Conservation (phyloP, 2,888 invertebrate species). For the Caenorhabditis macrosperma region DNA sequence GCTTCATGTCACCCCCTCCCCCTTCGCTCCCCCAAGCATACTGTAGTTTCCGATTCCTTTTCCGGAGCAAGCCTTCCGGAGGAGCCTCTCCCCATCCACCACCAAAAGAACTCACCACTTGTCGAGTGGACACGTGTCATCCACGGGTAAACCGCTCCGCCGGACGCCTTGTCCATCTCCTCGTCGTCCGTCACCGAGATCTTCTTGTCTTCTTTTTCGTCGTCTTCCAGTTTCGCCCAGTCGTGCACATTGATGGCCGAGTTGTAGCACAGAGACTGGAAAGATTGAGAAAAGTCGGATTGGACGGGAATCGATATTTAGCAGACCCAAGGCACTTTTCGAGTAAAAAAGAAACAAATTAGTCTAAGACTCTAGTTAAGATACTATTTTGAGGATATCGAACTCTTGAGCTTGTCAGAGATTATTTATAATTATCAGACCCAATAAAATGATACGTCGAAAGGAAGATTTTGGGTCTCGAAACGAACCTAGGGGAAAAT, state of each 20-base stretch:
- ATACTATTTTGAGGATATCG: too few species aligned
- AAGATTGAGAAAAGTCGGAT: not conserved
- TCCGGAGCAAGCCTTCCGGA: not conserved
- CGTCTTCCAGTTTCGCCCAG: slow-evolving; percentile 67
- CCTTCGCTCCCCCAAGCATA: not conserved
- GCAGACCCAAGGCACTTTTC: too few species aligned
- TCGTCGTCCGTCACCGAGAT: slow-evolving; percentile 41
- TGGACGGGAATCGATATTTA: too few species aligned
- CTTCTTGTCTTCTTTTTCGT: slow-evolving; percentile 64
- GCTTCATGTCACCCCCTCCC: slow-evolving; percentile 18
- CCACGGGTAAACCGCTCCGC: slow-evolving; percentile 79
- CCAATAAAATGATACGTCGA: too few species aligned
- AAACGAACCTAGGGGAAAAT: too few species aligned
- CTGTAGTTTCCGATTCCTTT: slow-evolving; percentile 36
- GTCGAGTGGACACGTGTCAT: slow-evolving; percentile 80
- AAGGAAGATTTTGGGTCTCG: too few species aligned
- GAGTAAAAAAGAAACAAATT: too few species aligned
- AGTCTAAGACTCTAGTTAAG: too few species aligned
- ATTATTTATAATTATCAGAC: too few species aligned
- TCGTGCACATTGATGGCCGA: slow-evolving; percentile 34
- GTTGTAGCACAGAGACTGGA: slow-evolving; percentile 63
- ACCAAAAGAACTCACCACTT: slow-evolving; percentile 68
- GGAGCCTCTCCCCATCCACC: not conserved
- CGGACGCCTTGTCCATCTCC: slow-evolving; percentile 61
- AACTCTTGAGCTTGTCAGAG: too few species aligned